Conservation (phyloP, 64 coral and sea anemone genomes). For the Montipora foliosa region DNA sequence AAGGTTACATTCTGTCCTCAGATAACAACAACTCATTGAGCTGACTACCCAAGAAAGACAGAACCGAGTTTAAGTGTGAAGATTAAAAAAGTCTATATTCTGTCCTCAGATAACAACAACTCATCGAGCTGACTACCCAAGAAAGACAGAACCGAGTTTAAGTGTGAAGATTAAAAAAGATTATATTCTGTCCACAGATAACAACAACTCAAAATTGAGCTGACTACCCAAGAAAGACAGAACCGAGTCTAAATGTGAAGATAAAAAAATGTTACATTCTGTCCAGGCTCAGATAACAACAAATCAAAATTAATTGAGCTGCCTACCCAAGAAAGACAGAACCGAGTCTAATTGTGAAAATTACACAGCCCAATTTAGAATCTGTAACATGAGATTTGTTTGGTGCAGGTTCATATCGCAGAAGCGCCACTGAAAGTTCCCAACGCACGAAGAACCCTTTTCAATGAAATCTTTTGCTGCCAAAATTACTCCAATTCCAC, state of each 20-base stretch:
- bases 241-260: too few relatives aligned
- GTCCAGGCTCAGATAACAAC: too few relatives aligned
- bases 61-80: too few relatives aligned
- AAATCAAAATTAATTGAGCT: background rate
- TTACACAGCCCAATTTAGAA: conserved; percentile 40
- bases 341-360: too few relatives aligned
- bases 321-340: background rate
- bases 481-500: conserved; percentile 61
- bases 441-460: background rate
- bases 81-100: too few relatives aligned
- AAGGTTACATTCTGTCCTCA: too few relatives aligned
- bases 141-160: background rate
- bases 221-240: too few relatives aligned
- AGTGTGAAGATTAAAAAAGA: background rate
- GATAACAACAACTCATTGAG: too few relatives aligned
- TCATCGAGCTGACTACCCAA: background rate
- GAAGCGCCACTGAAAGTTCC: conserved; percentile 52
- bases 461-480: conserved; percentile 36
- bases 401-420: conserved; percentile 7
- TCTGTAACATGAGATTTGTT: conserved; percentile 59
- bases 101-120: too few relatives aligned
- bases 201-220: background rate
- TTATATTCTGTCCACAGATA: background rate
- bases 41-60: too few relatives aligned
- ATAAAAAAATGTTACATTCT: too few relatives aligned